Base-by-base conservation (phyloP, 2,888 invertebrate genomes). In the Cotesia congregata region DNA sequence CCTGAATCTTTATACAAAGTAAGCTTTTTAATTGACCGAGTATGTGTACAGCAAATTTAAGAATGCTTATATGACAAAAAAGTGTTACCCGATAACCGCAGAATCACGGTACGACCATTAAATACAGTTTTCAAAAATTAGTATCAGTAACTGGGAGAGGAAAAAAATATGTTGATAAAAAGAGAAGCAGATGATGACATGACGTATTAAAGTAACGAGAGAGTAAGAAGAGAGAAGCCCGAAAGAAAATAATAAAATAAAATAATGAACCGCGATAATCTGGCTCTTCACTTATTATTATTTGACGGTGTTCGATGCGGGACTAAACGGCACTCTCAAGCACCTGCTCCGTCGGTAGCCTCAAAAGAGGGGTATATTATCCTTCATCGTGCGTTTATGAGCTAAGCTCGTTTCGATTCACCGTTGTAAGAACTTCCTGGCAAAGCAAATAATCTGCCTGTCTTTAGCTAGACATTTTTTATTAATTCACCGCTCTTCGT, bases 301-400 rank as follows among this genome's bases (percentile, higher is more conserved):
- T 73, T 73, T 73, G 73, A 77, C 70, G 77, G 67, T 65, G 74
- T 74, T 74, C 70, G 71, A 74, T 77, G 71, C 73, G 73, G 68
- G 76, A 73, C 73, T 77, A 77, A 71, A 77, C 74, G 73, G 60
- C 69, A 67, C 40, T 61, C 30, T 39, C 39, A 40, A 64, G 64
- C 76, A 76, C 76, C 76, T 76, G 76, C 71, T 39, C 40, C 68
- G 74, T 77, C 77, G 72, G 77, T 77, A 77, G 77, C 74, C 60
- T 74, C 40, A 65, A 61, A 73, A 68, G 69, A 73, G 60, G 77
- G 65, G 67, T 67, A 77, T 77, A 69, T 69, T 77, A 77, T 77
- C 74, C 77, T 74, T 77, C 77, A 77, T 77, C 74, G 70, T 77
- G 62, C 77, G 69, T 73, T 77, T 77, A 77, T 77, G 73, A 77